Evolutionary conservation across 2,113 vertebrate genomes (phyloP).

Genomic region (Cyanocitta stelleri): DNA sequence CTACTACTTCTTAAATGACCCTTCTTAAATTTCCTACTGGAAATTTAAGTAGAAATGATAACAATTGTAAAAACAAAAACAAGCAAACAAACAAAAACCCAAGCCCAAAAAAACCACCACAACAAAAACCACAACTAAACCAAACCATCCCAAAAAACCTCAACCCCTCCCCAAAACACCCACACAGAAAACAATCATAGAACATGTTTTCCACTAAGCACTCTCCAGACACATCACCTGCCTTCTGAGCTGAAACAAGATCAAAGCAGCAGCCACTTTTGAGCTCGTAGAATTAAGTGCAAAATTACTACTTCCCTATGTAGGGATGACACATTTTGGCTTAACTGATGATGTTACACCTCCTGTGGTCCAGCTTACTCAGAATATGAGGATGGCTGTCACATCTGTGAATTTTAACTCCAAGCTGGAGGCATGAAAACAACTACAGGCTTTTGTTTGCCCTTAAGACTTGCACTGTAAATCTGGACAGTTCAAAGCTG

Average conservation of each 20-base stretch:
- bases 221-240: neutral
- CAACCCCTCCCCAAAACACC: neutral
- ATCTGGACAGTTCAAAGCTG: neutral
- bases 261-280: neutral
- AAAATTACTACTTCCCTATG: neutral
- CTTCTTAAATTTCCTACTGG: neutral
- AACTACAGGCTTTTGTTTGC: neutral
- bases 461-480: neutral
- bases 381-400: neutral
- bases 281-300: neutral
- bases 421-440: neutral
- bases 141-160: neutral
- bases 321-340: neutral
- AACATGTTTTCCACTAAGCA: neutral
- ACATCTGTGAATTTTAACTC: neutral
- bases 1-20: neutral
- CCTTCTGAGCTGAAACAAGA: neutral
- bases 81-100: neutral
- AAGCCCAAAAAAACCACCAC: neutral
- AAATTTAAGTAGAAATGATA: neutral
- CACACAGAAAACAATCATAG: neutral
- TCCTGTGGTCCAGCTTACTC: neutral
- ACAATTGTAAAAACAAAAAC: neutral
- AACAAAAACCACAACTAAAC: neutral
- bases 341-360: neutral